Base-by-base conservation (phyloP, 2,797 vertebrate genomes). In the Malacoctenus gilli region DNA sequence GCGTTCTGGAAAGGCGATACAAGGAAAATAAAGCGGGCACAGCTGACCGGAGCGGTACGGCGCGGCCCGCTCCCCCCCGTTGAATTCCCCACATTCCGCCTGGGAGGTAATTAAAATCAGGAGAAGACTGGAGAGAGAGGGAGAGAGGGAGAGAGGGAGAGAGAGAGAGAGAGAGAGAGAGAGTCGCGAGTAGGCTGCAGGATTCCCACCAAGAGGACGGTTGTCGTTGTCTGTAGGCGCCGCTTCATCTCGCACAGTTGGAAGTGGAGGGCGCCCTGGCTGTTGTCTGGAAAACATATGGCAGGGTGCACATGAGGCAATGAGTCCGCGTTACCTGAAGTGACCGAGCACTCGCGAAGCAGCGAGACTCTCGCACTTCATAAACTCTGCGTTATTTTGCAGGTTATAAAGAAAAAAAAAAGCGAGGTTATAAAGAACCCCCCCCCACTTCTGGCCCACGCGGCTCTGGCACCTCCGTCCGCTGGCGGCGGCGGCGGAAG, bases 1-100 rank as follows among this genome's bases (percentile, higher is more conserved):
- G 28, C 59, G 78, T 82, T 67, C 71, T 89, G 67, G 85, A 90
- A 89, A 91, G 77, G 72, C 50, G 79, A 90, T 90, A 86, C 88
- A 91, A 89, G 62, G 59, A 89, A 90, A 91, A 93, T 82, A 91
- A 82, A 87, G 80, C 39, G 21, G 80, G 75, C 64, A 84, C 74
- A 80, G 87, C 86, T 90, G 86, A 87, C 73, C 56, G 68, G 72
- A 66, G 70, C 71, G 64, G 77, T 63, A 43, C 68, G 68, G 51
- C 13, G 36, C 31, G 31, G 73, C 57, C 12, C 53, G 65, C 49
- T 77, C 72, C 75, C 49, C 72, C 75, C 49, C 65, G 40, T 50
- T 60, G 69, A 80, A 89, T 88, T 90, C 87, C 67, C 71, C 19
- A 12, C 80, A 88, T 90, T 88, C 85, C 77, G 13, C 53, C 43